A percentile compares a stretch with the other conserved stretches of the same genome.
Evolutionary conservation across 2,113 vertebrate genomes (phyloP).

Genomic region (Cryptomyrus ogoouensis): DNA sequence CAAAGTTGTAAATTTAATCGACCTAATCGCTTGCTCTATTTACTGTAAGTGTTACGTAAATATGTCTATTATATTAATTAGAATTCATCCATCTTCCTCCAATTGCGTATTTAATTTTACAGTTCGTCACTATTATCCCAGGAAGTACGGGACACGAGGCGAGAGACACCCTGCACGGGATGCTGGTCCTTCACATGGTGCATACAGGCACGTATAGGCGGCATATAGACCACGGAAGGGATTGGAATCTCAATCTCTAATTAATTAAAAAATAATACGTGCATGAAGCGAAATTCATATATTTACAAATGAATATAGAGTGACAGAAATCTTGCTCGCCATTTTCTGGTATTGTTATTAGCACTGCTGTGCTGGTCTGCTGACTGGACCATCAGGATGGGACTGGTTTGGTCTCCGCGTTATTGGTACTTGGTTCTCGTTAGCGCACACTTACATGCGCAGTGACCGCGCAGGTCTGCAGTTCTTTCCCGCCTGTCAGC

Average conservation of each 20-base stretch:
- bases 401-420: neutral
- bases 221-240: neutral
- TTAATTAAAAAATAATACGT: neutral
- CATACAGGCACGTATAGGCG: neutral
- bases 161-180: neutral
- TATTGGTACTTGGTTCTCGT: neutral
- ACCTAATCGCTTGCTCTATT: neutral
- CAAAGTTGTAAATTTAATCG: neutral
- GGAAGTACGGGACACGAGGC: neutral
- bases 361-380: neutral
- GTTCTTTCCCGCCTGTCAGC: constrained; percentile 23
- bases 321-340: neutral
- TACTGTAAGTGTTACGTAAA: neutral
- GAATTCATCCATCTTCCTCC: neutral
- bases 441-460: neutral
- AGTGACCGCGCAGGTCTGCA: neutral
- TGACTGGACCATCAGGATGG: neutral
- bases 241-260: neutral
- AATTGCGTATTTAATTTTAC: neutral
- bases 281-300: neutral
- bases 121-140: neutral
- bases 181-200: neutral
- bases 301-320: neutral
- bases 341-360: neutral
- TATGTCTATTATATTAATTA: neutral